These are phyloP conservation scores for Paracanthobrama guichenoti DNA, from an alignment of 2,113 vertebrate genomes.

Conservation along the genomic window DNA sequence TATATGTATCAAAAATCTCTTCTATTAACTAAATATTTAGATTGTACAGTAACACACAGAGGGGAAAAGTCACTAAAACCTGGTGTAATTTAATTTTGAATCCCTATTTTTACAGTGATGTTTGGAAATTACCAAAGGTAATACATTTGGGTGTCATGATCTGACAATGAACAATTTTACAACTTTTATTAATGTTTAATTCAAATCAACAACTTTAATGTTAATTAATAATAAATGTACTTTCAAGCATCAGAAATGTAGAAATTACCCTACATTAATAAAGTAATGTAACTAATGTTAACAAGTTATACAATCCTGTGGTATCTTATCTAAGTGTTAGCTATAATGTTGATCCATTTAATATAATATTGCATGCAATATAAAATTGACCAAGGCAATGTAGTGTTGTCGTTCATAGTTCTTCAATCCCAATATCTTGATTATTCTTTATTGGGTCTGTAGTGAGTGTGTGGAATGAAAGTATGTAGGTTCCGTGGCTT, in stretches of 20 bases:
- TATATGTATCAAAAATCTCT: too few species aligned
- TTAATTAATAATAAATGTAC: background rate
- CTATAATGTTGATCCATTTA: background rate
- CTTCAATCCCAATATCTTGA: background rate
- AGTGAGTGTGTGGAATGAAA: background rate
- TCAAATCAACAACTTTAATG: too few species aligned
- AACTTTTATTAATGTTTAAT: background rate
- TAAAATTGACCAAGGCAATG: background rate
- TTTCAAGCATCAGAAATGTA: background rate
- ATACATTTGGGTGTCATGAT: background rate
- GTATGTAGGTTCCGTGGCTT: conserved; percentile 19
- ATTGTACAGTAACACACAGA: too few species aligned
- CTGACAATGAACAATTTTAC: background rate
- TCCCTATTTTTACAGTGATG: background rate
- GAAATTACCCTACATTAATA: background rate
- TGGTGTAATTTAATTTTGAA: background rate
- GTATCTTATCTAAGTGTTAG: background rate
- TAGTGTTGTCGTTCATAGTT: background rate
- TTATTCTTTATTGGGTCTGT: background rate
- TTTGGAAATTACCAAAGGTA: background rate
- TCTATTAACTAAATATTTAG: too few species aligned
- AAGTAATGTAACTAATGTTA: background rate
- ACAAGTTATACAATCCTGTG: background rate
- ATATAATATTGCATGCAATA: too few species aligned
- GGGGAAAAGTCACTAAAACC: too few species aligned